These are phyloP conservation scores for Rhabdomys dilectus DNA, from an alignment of 2,113 vertebrate genomes.

Conservation along the genomic window DNA sequence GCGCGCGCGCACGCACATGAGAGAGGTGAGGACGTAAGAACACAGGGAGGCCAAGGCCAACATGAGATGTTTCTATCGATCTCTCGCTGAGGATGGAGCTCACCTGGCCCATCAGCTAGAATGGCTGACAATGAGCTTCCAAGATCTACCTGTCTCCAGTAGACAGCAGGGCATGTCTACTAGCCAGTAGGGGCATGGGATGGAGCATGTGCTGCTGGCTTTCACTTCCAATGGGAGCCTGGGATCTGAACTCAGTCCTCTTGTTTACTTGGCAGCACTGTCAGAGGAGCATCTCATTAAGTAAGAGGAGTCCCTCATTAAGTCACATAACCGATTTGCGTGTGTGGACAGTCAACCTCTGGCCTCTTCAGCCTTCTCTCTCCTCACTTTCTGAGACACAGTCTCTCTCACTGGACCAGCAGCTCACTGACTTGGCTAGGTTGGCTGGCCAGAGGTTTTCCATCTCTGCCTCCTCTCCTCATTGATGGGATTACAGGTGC, in stretches of 20 bases:
- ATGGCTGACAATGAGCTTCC: neutral
- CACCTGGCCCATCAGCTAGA: neutral
- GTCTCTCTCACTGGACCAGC: neutral
- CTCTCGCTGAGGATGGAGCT: neutral
- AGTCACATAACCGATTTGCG: neutral
- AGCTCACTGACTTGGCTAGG: neutral
- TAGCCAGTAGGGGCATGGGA: neutral
- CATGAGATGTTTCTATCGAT: too few relatives aligned
- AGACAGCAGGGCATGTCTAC: too few relatives aligned
- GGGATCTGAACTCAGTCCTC: neutral
- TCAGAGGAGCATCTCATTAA: neutral
- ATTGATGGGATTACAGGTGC: neutral
- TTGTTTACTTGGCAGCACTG: neutral
- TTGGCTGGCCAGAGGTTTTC: neutral
- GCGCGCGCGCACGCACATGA: rapidly evolving
- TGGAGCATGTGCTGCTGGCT: neutral
- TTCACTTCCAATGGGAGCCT: neutral
- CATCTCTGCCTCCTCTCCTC: neutral
- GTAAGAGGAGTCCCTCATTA: neutral
- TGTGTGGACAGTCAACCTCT: too few relatives aligned
- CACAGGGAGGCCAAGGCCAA: neutral
- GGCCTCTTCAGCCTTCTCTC: neutral
- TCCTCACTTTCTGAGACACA: neutral
- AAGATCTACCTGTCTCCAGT: neutral
- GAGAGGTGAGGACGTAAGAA: too few relatives aligned